These are phyloP conservation scores for Malacoctenus gilli DNA, from an alignment of 2,797 vertebrate genomes.

Conservation along the genomic window DNA sequence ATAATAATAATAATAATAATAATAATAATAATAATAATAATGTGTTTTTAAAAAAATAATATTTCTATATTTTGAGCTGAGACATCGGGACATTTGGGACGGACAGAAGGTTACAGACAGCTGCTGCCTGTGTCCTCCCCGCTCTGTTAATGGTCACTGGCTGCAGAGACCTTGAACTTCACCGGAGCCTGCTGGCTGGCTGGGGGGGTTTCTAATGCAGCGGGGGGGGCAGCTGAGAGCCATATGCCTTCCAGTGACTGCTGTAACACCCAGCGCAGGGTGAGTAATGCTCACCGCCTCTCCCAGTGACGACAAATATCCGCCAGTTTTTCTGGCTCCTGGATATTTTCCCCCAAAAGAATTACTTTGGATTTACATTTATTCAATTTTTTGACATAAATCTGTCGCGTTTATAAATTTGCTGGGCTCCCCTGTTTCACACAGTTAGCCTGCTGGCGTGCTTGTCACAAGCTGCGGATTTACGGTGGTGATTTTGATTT, in stretches of 20 bases:
- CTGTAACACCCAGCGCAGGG: conserved; percentile 53
- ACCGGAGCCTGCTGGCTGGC: conserved; percentile 62
- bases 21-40: conserved; percentile 1
- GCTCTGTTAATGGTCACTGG: conserved; percentile 60
- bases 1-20: conserved; percentile 10
- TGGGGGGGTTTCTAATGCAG: conserved; percentile 54
- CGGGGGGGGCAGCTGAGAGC: conserved; percentile 70
- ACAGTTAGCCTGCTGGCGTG: not conserved
- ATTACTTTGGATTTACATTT: not conserved
- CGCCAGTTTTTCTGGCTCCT: conserved; percentile 4
- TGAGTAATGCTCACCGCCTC: conserved; percentile 52
- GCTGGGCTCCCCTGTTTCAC: not conserved
- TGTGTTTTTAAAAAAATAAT: not conserved
- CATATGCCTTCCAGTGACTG: conserved; percentile 75
- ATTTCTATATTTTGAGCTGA: no score
- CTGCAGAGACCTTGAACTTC: conserved; percentile 80
- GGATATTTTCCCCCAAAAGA: not conserved
- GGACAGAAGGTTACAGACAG: conserved; percentile 14
- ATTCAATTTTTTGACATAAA: not conserved
- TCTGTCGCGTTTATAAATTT: not conserved
- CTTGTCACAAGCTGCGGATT: not conserved
- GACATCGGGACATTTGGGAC: not conserved
- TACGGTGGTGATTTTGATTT: no score
- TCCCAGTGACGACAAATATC: conserved; percentile 19
- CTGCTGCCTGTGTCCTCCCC: conserved; percentile 24